Conservation (phyloP, 2,113 vertebrate species). For the Zonotrichia leucophrys region DNA sequence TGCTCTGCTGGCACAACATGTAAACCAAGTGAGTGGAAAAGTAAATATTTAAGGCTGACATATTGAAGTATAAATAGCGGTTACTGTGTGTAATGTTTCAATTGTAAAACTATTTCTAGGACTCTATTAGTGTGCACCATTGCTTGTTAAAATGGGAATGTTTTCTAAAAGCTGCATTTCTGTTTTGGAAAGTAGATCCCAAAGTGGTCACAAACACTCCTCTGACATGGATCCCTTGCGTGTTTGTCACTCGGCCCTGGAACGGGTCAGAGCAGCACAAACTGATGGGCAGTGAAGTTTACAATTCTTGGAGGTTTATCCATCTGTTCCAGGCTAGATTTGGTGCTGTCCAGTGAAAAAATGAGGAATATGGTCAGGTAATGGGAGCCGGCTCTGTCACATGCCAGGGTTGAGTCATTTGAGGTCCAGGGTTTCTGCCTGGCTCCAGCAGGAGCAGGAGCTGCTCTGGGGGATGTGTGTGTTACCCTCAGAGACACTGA, state of each 20-base stretch:
- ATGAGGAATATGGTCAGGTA: background rate
- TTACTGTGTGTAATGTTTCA: slow-evolving; percentile 28
- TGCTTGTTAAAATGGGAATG: background rate
- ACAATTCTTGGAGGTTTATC: background rate
- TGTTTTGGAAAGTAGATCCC: background rate
- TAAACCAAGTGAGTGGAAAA: slow-evolving; percentile 44
- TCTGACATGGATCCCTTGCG: background rate
- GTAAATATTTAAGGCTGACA: slow-evolving; percentile 54
- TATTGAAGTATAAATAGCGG: slow-evolving; percentile 47
- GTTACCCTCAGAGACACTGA: too few species aligned
- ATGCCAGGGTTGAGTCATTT: accelerated
- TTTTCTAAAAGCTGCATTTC: background rate
- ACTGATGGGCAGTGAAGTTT: background rate
- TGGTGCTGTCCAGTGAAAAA: background rate
- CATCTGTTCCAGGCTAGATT: background rate
- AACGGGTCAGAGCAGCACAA: background rate
- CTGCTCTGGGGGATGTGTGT: background rate
- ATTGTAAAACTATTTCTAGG: slow-evolving; percentile 16
- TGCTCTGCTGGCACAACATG: background rate
- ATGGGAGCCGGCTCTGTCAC: background rate
- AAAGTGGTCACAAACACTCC: background rate
- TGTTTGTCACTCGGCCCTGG: background rate
- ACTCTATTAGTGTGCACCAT: background rate
- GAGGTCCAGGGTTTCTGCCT: accelerated
- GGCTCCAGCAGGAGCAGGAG: accelerated